A percentile compares a stretch with the other conserved stretches of the same genome.
Conservation (phyloP, 1,140 invertebrate genomes). For the Chrysopa pallens region DNA sequence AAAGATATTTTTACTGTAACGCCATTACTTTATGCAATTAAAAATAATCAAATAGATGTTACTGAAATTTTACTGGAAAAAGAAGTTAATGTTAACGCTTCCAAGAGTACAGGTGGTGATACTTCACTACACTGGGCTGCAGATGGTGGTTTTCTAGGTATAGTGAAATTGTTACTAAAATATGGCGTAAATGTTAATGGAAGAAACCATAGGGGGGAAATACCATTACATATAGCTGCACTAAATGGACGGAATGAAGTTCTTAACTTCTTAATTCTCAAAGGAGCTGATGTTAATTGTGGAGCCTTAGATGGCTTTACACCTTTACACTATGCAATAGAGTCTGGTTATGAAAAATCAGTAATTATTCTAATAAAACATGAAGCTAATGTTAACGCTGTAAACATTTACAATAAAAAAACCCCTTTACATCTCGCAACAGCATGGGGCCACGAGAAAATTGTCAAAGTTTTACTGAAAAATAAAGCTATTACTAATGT, state of each 20-base stretch:
- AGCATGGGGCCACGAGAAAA: conserved; percentile 3
- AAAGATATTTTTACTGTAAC: conserved; percentile 3
- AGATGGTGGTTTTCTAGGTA: conserved; percentile 25
- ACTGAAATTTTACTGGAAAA: conserved; percentile 7
- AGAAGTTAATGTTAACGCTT: conserved; percentile 27
- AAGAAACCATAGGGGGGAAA: conserved; percentile 24
- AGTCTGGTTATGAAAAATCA: conserved; percentile 4
- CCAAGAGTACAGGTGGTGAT: conserved; percentile 19
- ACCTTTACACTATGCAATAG: conserved; percentile 9
- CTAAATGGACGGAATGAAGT: conserved; percentile 6
- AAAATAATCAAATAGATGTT: conserved; percentile 7
- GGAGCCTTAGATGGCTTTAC: conserved; percentile 5
- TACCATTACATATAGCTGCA: conserved; percentile 27
- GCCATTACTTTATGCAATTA: conserved; percentile 10
- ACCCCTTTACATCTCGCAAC: conserved; percentile 5
- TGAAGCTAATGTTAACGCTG: conserved; percentile 6
- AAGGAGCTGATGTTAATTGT: conserved; percentile 11
- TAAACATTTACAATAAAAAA: neutral
- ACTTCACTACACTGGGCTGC: conserved; percentile 29
- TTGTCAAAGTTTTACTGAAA: conserved; percentile 5
- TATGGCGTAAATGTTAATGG: conserved; percentile 26
- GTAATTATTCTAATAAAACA: conserved; percentile 5
- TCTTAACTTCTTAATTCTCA: conserved; percentile 5
- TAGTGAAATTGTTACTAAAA: conserved; percentile 23
- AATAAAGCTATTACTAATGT: conserved; percentile 5